Base-by-base conservation (phyloP, 2,888 invertebrate species). In the Anaspis maculata region DNA sequence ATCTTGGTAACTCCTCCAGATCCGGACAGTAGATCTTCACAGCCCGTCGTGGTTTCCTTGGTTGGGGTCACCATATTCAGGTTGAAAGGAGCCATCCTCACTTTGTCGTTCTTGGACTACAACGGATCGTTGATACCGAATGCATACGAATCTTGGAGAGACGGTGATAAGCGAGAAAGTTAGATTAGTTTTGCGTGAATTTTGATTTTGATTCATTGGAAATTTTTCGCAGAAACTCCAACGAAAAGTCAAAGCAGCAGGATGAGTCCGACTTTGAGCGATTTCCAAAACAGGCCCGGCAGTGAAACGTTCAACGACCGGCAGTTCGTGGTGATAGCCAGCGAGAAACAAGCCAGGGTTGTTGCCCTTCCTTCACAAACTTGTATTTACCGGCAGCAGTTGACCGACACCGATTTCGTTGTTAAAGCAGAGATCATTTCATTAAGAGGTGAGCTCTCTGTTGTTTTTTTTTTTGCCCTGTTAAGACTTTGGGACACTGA, bases 21-120 rank as follows among this genome's bases (percentile, higher is more conserved):
- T 56, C 72, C 80, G 32, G 91, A 92, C 63, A 74, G 76, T 48
- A 72, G 91, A 57, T 79, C 82, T 61, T 78, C 84, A 46, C 89
- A 90, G 62, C 87, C 89, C 32, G 87, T 90, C 49, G 80, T 84
- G 56, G 81, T 92, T 51, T 83, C 90, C 59, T 85, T 91, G 50
- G 87, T 83, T 83, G 97, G 96, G 61, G 95, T 94, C 54, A 91
- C 92, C 52, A 83, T 95, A 64, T 94, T 95, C 73, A 83, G 94
- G 69, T 74, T 97, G 68, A 95, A 92, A 71, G 97, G 96, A 56
- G 82, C 90, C 61, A 89, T 97, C 59, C 71, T 95, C 57, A 80
- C 85, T 47, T 87, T 96, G 80, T 88, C 91, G 46, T 97, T 98
- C 72, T 74, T 98, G 64, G 96, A 98, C 73, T 88, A 87, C 63